Evolutionary conservation across 2,888 invertebrate genomes (phyloP).

Genomic region (Thelaira solivaga): DNA sequence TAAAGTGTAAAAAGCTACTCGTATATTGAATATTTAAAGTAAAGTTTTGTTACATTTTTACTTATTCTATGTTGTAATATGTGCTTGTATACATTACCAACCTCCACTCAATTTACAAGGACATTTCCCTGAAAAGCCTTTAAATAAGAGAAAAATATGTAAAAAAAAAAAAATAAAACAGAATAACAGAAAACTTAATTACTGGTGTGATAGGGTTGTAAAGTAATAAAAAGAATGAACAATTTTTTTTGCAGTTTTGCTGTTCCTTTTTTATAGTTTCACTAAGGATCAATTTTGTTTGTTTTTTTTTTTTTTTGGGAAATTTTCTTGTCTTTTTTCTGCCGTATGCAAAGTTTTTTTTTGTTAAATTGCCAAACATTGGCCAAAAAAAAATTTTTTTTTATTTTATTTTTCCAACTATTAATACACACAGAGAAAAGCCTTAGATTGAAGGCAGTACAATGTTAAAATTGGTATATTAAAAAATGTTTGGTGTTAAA

Average conservation of each 20-base stretch:
- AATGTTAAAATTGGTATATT: too few species aligned
- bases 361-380: slow-evolving; percentile 60
- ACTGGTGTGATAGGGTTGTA: slow-evolving; percentile 37
- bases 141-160: neutral
- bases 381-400: slow-evolving; percentile 23
- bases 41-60: slow-evolving; percentile 19
- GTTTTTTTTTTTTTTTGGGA: slow-evolving; percentile 6
- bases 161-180: neutral
- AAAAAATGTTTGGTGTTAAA: too few species aligned
- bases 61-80: neutral
- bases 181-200: slow-evolving; percentile 37
- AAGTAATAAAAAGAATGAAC: slow-evolving; percentile 25
- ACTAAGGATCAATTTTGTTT: slow-evolving; percentile 34
- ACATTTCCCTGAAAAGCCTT: neutral
- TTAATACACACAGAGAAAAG: slow-evolving; percentile 13
- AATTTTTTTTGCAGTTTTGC: slow-evolving; percentile 2
- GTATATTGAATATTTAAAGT: neutral
- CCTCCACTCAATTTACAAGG: neutral
- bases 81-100: neutral
- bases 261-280: neutral
- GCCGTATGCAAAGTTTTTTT: slow-evolving; percentile 38
- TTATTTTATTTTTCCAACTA: neutral
- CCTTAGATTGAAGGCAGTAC: too few species aligned
- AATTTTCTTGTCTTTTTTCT: neutral
- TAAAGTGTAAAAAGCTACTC: neutral